A percentile compares a stretch with the other conserved stretches of the same genome.
phyloP scores from a whole-genome alignment of 2,797 vertebrate genomes.

The Enteromius anoplus region DNA sequence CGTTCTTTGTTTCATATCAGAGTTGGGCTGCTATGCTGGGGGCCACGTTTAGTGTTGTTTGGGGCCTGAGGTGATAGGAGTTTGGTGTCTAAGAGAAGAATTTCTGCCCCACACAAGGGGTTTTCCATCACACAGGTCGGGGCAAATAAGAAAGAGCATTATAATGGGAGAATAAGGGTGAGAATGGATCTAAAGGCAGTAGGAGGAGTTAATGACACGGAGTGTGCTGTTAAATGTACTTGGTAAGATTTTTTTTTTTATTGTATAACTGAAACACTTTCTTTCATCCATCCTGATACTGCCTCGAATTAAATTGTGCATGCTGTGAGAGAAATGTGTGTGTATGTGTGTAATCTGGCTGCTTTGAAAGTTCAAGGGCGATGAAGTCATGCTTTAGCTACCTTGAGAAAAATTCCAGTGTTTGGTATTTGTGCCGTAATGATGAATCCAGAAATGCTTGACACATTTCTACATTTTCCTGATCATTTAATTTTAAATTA shows the following conservation, averaged over 20 bases:
- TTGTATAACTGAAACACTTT: not conserved
- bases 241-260: conserved; percentile 24
- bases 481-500: not conserved
- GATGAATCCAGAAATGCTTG: not conserved
- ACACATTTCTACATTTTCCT: conserved; percentile 13
- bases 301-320: not conserved
- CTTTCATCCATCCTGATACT: not conserved
- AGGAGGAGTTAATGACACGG: not conserved
- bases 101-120: conserved; percentile 11
- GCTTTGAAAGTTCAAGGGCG: conserved; percentile 32
- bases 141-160: not conserved
- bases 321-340: not conserved
- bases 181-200: conserved; percentile 49
- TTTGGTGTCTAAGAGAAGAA: conserved; percentile 26
- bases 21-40: conserved; percentile 41
- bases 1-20: conserved; percentile 65
- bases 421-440: conserved; percentile 27
- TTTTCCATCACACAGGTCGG: conserved; percentile 14
- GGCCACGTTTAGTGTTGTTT: conserved; percentile 41
- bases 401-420: conserved; percentile 29
- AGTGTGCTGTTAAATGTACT: conserved; percentile 7
- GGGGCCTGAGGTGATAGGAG: conserved; percentile 36
- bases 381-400: conserved; percentile 41
- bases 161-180: conserved; percentile 48
- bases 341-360: conserved; percentile 14